Conservation (phyloP, 2,797 vertebrate genomes). For the Gadopsis marmoratus region DNA sequence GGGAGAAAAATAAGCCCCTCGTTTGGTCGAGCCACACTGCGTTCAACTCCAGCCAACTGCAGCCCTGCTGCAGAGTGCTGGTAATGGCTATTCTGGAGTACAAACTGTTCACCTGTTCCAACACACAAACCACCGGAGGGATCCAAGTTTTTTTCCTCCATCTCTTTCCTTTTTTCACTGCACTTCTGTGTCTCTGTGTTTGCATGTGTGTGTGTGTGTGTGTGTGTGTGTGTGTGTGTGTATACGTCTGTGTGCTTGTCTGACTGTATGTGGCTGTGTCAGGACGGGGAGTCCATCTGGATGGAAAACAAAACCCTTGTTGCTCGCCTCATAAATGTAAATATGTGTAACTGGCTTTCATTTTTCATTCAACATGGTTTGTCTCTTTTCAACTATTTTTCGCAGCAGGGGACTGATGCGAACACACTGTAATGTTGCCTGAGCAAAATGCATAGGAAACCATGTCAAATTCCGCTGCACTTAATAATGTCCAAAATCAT, state of each 20-base stretch:
- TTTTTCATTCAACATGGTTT: constrained; percentile 79
- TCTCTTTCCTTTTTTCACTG: constrained; percentile 73
- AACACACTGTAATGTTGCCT: constrained; percentile 31
- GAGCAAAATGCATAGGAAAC: constrained; percentile 19
- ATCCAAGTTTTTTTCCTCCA: constrained; percentile 85
- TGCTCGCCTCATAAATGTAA: constrained; percentile 86
- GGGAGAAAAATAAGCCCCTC: constrained; percentile 83
- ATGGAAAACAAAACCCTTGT: constrained; percentile 85
- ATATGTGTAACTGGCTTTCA: constrained; percentile 86
- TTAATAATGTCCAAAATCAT: constrained; percentile 38
- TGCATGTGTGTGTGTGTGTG: constrained; percentile 30
- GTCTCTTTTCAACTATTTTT: constrained; percentile 72
- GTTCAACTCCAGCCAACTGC: constrained; percentile 87
- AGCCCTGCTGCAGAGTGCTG: constrained; percentile 88
- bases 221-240: constrained; percentile 46
- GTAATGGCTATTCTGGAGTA: constrained; percentile 92
- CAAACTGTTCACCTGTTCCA: constrained; percentile 92
- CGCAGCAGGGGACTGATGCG: constrained; percentile 43
- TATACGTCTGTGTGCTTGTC: constrained; percentile 56
- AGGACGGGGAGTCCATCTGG: constrained; percentile 87
- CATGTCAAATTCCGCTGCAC: constrained; percentile 21
- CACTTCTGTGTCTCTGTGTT: constrained; percentile 68
- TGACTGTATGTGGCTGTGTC: constrained; percentile 78
- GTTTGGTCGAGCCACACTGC: constrained; percentile 87
- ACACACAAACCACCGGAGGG: constrained; percentile 87